These are phyloP conservation scores for Noctua janthe DNA, from an alignment of 2,888 invertebrate genomes.

Conservation along the genomic window DNA sequence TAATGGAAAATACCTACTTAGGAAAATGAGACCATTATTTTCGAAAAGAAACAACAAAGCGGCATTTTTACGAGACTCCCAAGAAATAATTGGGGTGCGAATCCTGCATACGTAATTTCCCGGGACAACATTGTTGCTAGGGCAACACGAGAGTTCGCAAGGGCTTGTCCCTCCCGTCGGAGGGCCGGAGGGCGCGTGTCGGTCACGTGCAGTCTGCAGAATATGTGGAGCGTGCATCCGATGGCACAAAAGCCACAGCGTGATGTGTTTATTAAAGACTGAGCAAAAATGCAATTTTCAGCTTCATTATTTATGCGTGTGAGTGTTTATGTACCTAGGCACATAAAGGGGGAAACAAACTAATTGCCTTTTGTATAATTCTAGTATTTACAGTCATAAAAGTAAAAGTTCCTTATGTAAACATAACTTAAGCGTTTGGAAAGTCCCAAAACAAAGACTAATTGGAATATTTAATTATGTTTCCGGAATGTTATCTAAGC, in stretches of 20 bases:
- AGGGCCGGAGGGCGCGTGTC: conserved; percentile 69
- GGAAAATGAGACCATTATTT: conserved; percentile 10
- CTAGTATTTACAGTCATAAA: conserved; percentile 37
- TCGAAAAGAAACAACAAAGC: conserved; percentile 6
- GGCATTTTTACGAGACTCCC: conserved; percentile 26
- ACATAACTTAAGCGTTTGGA: conserved; percentile 35
- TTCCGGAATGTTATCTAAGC: conserved; percentile 57
- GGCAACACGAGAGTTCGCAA: conserved; percentile 51
- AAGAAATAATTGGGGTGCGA: conserved; percentile 64
- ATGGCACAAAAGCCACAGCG: conserved; percentile 66
- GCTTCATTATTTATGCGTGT: conserved; percentile 51
- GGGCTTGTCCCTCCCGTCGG: conserved; percentile 63
- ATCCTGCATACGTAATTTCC: conserved; percentile 75
- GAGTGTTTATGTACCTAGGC: conserved; percentile 17
- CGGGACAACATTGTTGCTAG: conserved; percentile 61
- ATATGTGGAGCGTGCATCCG: conserved; percentile 75
- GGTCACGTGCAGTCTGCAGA: conserved; percentile 74
- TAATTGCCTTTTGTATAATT: conserved; percentile 16
- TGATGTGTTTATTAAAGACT: conserved; percentile 79
- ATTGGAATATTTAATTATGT: conserved; percentile 54
- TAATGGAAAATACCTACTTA: no score
- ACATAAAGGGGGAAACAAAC: conserved; percentile 16
- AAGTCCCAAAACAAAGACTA: conserved; percentile 53
- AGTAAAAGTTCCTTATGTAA: conserved; percentile 51
- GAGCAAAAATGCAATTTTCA: conserved; percentile 65